These are phyloP conservation scores for Polymixis flavicincta DNA, from an alignment of 2,888 invertebrate species.

Conservation along the genomic window DNA sequence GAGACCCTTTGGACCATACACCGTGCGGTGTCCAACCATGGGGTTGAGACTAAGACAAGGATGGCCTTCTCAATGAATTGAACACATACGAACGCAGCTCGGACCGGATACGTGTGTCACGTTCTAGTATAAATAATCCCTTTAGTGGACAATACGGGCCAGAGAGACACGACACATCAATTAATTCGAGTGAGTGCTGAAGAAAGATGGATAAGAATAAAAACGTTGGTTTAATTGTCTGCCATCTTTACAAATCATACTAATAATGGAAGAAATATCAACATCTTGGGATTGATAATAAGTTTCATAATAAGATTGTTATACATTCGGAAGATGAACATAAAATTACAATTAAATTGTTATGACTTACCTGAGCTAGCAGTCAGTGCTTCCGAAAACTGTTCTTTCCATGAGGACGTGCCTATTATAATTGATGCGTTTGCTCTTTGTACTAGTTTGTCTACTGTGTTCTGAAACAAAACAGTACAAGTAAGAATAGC, in stretches of 20 bases:
- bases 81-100: background rate
- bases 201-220: background rate
- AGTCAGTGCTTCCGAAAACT: conserved; percentile 98
- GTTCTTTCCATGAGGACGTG: conserved; percentile 99
- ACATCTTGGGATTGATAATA: background rate
- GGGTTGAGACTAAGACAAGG: no score
- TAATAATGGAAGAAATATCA: background rate
- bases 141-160: background rate
- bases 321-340: no score
- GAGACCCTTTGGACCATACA: background rate
- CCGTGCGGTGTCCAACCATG: background rate
- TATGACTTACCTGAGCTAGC: conserved; percentile 94
- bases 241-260: background rate
- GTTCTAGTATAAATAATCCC: background rate
- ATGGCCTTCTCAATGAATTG: background rate
- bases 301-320: background rate
- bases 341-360: background rate
- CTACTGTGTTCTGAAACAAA: conserved; percentile 96
- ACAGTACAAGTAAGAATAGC: background rate
- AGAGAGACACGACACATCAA: background rate
- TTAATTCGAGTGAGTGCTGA: background rate
- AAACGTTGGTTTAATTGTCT: background rate
- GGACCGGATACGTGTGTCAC: background rate
- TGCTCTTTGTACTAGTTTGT: conserved; percentile 99
- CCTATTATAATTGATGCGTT: conserved; percentile 98